These are phyloP conservation scores for Linyphia triangularis DNA, from an alignment of 2,888 invertebrate species.

Conservation along the genomic window DNA sequence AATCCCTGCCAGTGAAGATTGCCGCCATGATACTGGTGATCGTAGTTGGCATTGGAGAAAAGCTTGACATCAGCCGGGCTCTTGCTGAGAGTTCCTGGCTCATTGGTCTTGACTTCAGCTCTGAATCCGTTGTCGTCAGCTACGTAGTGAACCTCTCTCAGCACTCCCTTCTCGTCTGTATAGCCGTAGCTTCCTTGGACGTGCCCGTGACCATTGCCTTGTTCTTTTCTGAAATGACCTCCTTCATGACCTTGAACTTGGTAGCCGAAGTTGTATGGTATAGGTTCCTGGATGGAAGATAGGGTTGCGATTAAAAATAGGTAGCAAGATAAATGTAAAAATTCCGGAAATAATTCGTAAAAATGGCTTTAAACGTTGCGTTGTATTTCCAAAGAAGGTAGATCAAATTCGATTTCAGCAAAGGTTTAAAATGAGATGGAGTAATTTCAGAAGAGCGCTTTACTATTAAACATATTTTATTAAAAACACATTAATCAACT, in stretches of 20 bases:
- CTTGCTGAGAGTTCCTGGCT: conserved; percentile 29
- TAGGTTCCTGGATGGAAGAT: neutral
- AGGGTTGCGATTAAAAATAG: too few relatives aligned
- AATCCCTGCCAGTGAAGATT: neutral
- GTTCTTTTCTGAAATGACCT: conserved; percentile 29
- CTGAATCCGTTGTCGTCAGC: conserved; percentile 51
- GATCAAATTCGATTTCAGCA: too few relatives aligned
- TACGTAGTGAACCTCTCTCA: conserved; percentile 28
- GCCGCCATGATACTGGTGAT: neutral
- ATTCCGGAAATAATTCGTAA: too few relatives aligned
- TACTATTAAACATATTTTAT: too few relatives aligned
- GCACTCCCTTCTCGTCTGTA: conserved; percentile 23
- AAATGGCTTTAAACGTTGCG: too few relatives aligned
- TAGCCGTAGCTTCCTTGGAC: conserved; percentile 51
- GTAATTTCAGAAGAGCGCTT: too few relatives aligned
- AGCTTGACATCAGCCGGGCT: conserved; percentile 44
- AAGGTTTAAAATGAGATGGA: too few relatives aligned
- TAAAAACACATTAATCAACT: too few relatives aligned
- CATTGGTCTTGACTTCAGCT: conserved; percentile 39
- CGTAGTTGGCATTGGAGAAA: conserved; percentile 11
- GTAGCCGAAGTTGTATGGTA: conserved; percentile 42
- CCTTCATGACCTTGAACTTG: conserved; percentile 11
- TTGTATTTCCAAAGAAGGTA: too few relatives aligned
- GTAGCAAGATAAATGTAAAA: too few relatives aligned
- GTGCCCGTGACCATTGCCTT: conserved; percentile 8